Evolutionary conservation across 2,888 invertebrate genomes (phyloP).

Genomic region (Stenoptilia bipunctidactyla): DNA sequence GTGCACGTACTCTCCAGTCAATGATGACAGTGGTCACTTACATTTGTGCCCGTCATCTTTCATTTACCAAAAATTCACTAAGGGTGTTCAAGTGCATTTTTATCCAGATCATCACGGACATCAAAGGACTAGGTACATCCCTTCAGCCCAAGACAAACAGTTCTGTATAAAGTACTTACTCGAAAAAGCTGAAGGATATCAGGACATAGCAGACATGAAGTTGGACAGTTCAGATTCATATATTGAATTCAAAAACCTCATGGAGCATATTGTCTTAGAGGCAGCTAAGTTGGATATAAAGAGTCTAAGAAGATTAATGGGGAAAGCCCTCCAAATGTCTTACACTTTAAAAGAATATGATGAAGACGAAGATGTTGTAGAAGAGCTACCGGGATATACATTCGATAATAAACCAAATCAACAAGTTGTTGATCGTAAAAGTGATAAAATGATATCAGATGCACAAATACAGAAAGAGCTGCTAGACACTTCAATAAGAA

Average conservation of each 20-base stretch:
- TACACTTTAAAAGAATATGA: conserved; percentile 23
- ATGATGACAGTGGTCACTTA: not conserved
- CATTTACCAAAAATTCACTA: conserved; percentile 24
- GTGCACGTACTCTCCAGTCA: not conserved
- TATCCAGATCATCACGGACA: conserved; percentile 36
- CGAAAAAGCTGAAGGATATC: conserved; percentile 15
- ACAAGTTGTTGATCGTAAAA: not conserved
- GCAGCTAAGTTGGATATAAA: conserved; percentile 26
- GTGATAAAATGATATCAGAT: conserved; percentile 20
- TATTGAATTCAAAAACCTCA: conserved; percentile 31
- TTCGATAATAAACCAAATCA: conserved; percentile 1
- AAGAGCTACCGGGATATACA: not conserved
- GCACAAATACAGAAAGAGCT: conserved; percentile 21
- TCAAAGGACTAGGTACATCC: not conserved
- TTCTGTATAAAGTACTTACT: conserved; percentile 17
- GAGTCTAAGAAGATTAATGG: conserved; percentile 26
- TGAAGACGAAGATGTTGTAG: conserved; percentile 17
- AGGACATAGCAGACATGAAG: conserved; percentile 6
- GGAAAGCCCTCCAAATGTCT: conserved; percentile 38
- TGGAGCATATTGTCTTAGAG: conserved; percentile 26
- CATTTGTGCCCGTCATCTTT: conserved; percentile 36
- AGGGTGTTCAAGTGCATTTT: conserved; percentile 35
- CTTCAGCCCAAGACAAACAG: not conserved
- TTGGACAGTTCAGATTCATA: conserved; percentile 24
- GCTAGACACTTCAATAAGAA: not conserved